Conservation (phyloP, 2,888 invertebrate genomes). For the Oscheius myriophilus region DNA sequence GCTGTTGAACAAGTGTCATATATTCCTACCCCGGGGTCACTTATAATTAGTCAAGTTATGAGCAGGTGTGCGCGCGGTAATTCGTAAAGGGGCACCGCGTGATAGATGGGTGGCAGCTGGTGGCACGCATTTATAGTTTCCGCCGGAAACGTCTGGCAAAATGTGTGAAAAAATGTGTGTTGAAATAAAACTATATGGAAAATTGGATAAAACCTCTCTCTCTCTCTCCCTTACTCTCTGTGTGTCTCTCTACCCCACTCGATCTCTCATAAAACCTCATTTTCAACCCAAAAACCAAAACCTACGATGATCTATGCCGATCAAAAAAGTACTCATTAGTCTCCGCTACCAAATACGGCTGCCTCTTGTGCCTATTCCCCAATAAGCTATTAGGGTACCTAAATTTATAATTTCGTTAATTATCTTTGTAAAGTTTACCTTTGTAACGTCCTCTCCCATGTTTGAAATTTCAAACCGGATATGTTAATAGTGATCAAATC, state of each 20-base stretch:
- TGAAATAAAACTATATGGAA: neutral
- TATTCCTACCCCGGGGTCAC: too few relatives aligned
- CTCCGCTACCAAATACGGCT: constrained; percentile 57
- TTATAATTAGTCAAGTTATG: too few relatives aligned
- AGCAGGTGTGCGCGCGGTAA: too few relatives aligned
- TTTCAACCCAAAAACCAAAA: constrained; percentile 16
- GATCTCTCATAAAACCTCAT: neutral
- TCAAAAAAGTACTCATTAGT: constrained; percentile 70
- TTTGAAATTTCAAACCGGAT: constrained; percentile 67
- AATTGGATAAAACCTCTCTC: too few relatives aligned
- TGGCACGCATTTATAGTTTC: too few relatives aligned
- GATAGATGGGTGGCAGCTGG: too few relatives aligned
- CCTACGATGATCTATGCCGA: constrained; percentile 64
- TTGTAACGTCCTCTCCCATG: constrained; percentile 60
- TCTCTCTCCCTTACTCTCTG: too few relatives aligned
- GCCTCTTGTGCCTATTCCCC: constrained; percentile 63
- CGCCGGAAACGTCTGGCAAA: too few relatives aligned
- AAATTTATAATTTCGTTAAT: constrained; percentile 4
- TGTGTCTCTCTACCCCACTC: too few relatives aligned
- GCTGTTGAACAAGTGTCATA: too few relatives aligned
- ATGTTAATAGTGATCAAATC: constrained; percentile 66
- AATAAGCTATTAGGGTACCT: constrained; percentile 67
- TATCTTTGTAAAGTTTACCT: neutral
- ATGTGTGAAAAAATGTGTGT: neutral
- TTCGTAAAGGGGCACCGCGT: too few relatives aligned